phyloP scores from a whole-genome alignment of 2,113 vertebrate genomes.

The Microtus oregoni region DNA sequence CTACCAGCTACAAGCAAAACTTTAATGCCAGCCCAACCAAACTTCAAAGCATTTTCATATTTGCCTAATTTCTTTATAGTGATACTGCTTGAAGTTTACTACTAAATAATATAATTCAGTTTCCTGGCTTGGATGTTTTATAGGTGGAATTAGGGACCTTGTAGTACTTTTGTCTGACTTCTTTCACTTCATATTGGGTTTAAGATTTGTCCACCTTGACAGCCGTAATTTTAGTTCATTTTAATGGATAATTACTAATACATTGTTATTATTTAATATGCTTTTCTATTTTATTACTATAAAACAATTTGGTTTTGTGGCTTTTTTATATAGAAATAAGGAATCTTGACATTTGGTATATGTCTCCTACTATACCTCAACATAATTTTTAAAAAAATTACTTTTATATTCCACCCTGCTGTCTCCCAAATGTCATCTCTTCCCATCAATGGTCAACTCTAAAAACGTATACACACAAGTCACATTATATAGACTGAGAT shows the following conservation, averaged over 20 bases:
- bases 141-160: neutral
- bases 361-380: neutral
- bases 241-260: neutral
- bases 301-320: constrained; percentile 15
- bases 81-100: constrained; percentile 29
- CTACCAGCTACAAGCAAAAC: neutral
- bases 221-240: neutral
- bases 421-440: neutral
- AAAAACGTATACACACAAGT: neutral
- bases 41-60: neutral
- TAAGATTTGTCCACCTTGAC: neutral
- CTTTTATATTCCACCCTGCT: neutral
- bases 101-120: constrained; percentile 9
- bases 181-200: neutral
- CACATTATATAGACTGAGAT: neutral
- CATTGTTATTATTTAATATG: neutral
- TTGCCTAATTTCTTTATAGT: neutral
- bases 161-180: constrained; percentile 7
- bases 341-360: neutral
- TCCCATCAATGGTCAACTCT: neutral
- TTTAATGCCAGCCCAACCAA: neutral
- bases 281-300: constrained; percentile 36
- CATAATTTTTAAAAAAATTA: neutral
- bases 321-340: constrained; percentile 40
- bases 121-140: neutral